Conservation (phyloP, 37 sponge, comb jelly and placozoan species). For the Corticium candelabrum region DNA sequence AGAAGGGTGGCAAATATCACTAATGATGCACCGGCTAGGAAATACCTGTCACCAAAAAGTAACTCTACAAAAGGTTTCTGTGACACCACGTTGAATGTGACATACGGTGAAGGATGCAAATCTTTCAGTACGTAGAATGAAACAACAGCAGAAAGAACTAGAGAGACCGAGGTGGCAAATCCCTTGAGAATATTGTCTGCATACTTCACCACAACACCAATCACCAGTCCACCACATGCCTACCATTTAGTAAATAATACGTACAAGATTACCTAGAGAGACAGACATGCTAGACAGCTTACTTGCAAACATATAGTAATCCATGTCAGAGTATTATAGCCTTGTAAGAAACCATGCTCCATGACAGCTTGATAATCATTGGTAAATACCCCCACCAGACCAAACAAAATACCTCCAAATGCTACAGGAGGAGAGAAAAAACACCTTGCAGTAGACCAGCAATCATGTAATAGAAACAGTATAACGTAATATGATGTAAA, state of each 20-base stretch:
- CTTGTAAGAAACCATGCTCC: slow-evolving; percentile 72
- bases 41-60: too few relatives aligned
- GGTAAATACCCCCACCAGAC: slow-evolving; percentile 39
- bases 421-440: slow-evolving; percentile 12
- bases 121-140: slow-evolving; percentile 73
- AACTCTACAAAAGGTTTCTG: too few relatives aligned
- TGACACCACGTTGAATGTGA: too few relatives aligned
- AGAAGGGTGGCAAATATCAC: neutral
- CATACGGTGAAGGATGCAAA: slow-evolving; percentile 41
- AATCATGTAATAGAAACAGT: neutral
- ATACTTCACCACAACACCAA: slow-evolving; percentile 90
- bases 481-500: neutral
- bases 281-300: too few relatives aligned
- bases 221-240: slow-evolving; percentile 86
- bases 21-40: neutral
- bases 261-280: neutral
- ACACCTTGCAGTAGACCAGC: neutral
- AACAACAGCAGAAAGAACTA: slow-evolving; percentile 74
- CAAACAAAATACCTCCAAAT: slow-evolving; percentile 46
- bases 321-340: slow-evolving; percentile 42
- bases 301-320: slow-evolving; percentile 38
- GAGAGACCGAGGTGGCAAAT: slow-evolving; percentile 87
- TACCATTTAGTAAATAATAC: too few relatives aligned
- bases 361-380: slow-evolving; percentile 40
- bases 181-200: slow-evolving; percentile 99